These are phyloP conservation scores for Drosophila putrida DNA, from an alignment of 2,888 invertebrate species.

Conservation along the genomic window DNA sequence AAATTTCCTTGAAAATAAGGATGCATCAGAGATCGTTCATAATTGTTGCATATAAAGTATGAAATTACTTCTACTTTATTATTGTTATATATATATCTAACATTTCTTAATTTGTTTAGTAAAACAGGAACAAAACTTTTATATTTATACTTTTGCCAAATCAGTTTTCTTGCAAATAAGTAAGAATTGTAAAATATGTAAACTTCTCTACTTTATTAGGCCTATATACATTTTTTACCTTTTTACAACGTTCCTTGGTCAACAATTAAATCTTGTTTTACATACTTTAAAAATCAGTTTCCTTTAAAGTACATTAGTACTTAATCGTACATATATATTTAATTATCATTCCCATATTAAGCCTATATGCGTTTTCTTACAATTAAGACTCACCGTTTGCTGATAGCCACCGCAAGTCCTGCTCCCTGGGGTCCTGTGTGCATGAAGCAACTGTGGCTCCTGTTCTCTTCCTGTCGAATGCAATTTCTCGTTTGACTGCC, in stretches of 20 bases:
- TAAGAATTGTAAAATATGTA: not conserved
- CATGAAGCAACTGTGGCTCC: conserved; percentile 16
- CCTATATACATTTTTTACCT: too few relatives aligned
- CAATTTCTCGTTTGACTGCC: conserved; percentile 60
- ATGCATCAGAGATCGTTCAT: not conserved
- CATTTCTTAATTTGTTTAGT: too few relatives aligned
- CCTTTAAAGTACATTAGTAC: too few relatives aligned
- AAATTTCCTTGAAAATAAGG: conserved; percentile 2
- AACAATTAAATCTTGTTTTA: too few relatives aligned
- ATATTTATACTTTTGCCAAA: too few relatives aligned
- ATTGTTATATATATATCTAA: too few relatives aligned
- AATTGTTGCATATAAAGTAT: not conserved
- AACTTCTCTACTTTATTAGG: too few relatives aligned
- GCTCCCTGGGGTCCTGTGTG: conserved; percentile 3
- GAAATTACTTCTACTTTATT: not conserved
- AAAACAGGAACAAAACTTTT: too few relatives aligned
- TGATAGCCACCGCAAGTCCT: conserved; percentile 16
- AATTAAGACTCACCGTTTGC: conserved; percentile 33
- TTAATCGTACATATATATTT: too few relatives aligned
- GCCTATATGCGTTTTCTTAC: not conserved
- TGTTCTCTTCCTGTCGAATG: conserved; percentile 43
- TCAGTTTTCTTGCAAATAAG: too few relatives aligned
- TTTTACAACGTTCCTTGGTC: too few relatives aligned
- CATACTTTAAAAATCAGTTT: too few relatives aligned
- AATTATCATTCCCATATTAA: not conserved